phyloP scores from a whole-genome alignment of 2,113 vertebrate genomes.

The Diphyllodes magnificus region DNA sequence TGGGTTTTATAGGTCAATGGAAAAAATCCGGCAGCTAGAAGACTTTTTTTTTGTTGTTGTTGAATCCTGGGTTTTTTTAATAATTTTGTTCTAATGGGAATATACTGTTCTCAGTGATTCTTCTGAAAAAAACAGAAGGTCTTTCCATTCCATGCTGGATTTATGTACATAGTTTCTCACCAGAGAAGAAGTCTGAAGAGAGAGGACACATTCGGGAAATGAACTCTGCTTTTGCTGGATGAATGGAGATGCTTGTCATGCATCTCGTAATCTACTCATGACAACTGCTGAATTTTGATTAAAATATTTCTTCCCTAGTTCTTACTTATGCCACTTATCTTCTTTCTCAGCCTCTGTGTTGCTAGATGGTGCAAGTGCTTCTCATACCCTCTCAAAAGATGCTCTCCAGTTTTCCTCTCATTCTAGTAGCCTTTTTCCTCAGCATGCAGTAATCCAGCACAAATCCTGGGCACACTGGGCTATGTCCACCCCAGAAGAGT shows the following conservation, averaged over 20 bases:
- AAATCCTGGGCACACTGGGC: background rate
- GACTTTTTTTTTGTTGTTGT: background rate
- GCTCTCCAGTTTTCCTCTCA: background rate
- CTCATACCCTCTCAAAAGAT: background rate
- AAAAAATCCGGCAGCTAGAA: background rate
- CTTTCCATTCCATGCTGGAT: background rate
- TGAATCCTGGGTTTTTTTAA: background rate
- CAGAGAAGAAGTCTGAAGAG: background rate
- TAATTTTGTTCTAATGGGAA: background rate
- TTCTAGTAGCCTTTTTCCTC: background rate
- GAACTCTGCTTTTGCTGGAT: background rate
- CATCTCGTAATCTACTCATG: background rate
- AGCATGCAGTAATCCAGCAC: background rate
- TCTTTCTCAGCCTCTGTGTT: background rate
- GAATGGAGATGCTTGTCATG: background rate
- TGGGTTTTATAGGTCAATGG: constrained; percentile 10
- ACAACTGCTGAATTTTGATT: background rate
- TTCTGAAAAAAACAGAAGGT: background rate
- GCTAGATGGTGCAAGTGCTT: background rate
- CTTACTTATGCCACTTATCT: background rate
- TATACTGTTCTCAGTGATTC: background rate
- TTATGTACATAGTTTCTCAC: background rate
- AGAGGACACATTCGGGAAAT: background rate
- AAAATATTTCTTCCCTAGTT: background rate
- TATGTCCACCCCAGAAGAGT: background rate